phyloP scores from a whole-genome alignment of 37 sponge, comb jelly and placozoan species.

The Lycopodina hypogea region DNA sequence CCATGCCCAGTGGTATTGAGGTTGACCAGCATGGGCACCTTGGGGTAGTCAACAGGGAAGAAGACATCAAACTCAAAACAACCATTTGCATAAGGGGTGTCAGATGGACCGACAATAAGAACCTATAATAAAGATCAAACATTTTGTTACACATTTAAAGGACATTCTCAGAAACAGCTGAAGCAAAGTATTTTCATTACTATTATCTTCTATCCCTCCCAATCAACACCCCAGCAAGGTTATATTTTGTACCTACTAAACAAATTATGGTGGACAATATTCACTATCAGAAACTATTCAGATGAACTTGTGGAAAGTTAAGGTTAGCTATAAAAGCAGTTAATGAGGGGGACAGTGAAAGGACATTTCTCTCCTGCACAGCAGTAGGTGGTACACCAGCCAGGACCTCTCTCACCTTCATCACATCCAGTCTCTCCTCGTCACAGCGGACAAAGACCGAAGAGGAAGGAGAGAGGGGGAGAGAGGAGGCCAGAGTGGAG shows the following conservation, averaged over 20 bases:
- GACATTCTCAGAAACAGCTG: too few species aligned
- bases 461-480: slow-evolving; percentile 82
- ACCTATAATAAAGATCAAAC: slow-evolving; percentile 58
- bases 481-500: slow-evolving; percentile 76
- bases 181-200: too few species aligned
- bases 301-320: too few species aligned
- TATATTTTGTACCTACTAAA: too few species aligned
- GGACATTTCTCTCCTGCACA: too few species aligned
- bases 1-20: slow-evolving; percentile 83
- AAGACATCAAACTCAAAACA: slow-evolving; percentile 89
- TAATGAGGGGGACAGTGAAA: too few species aligned
- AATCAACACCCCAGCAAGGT: too few species aligned
- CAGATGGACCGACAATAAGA: slow-evolving; percentile 86
- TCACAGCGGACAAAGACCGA: slow-evolving; percentile 87
- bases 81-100: slow-evolving; percentile 91
- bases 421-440: slow-evolving; percentile 84
- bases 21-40: slow-evolving; percentile 83
- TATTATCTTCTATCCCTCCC: too few species aligned
- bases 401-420: slow-evolving; percentile 65
- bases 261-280: too few species aligned
- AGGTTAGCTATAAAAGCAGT: too few species aligned
- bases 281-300: too few species aligned
- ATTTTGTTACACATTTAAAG: too few species aligned
- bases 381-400: neutral
- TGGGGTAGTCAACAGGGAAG: slow-evolving; percentile 84